A percentile compares a stretch with the other conserved stretches of the same genome.
Conservation (phyloP, 2,888 invertebrate genomes). For the Eueremaeus valkanovi region DNA sequence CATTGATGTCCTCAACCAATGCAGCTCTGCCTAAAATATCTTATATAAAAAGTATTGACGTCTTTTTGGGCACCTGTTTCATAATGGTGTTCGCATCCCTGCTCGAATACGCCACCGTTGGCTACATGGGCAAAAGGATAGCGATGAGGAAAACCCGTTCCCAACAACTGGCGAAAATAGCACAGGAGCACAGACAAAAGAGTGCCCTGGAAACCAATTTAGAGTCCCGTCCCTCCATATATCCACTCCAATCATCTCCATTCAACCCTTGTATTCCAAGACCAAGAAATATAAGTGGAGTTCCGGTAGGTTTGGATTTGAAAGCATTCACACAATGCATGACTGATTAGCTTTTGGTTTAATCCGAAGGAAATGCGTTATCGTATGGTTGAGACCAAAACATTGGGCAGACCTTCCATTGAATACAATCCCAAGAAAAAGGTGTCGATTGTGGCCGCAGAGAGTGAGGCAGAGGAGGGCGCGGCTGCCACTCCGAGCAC, state of each 20-base stretch:
- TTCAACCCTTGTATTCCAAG: slow-evolving; percentile 15
- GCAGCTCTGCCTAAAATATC: slow-evolving; percentile 55
- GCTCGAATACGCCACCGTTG: slow-evolving; percentile 51
- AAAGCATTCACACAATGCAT: not conserved
- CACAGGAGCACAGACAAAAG: slow-evolving; percentile 45
- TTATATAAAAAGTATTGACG: slow-evolving; percentile 54
- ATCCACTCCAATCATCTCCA: slow-evolving; percentile 12
- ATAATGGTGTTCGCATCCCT: slow-evolving; percentile 55
- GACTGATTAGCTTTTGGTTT: not conserved
- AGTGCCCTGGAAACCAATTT: not conserved
- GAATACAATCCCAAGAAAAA: slow-evolving; percentile 38
- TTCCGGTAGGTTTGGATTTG: not conserved
- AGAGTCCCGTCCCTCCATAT: slow-evolving; percentile 15
- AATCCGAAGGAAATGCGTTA: slow-evolving; percentile 31
- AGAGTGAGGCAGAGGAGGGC: slow-evolving; percentile 1
- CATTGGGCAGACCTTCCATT: slow-evolving; percentile 24
- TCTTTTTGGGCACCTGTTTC: slow-evolving; percentile 53
- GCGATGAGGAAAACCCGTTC: slow-evolving; percentile 47
- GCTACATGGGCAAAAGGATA: slow-evolving; percentile 48
- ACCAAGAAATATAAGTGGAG: slow-evolving; percentile 16
- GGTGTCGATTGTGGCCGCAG: slow-evolving; percentile 31
- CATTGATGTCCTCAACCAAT: slow-evolving; percentile 50
- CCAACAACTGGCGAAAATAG: slow-evolving; percentile 46
- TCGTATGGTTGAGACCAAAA: slow-evolving; percentile 33
- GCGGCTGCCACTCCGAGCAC: slow-evolving; percentile 30